phyloP scores from a whole-genome alignment of 2,113 vertebrate species.

The Oriolus oriolus region DNA sequence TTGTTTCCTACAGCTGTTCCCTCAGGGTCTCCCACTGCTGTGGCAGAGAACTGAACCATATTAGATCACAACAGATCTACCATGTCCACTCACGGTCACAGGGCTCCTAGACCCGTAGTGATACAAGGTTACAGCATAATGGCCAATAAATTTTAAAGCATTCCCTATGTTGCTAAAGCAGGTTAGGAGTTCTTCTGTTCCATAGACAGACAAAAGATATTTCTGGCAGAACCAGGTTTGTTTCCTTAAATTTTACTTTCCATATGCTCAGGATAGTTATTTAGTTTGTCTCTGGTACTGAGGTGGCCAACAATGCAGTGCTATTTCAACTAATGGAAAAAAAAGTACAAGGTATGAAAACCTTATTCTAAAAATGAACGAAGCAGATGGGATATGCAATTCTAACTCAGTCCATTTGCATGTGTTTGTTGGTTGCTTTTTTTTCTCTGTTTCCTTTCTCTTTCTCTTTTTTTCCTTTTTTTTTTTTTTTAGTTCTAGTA shows the following conservation, averaged over 20 bases:
- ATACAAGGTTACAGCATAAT: not conserved
- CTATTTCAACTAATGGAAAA: conserved; percentile 77
- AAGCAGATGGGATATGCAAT: conserved; percentile 81
- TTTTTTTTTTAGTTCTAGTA: conserved; percentile 70
- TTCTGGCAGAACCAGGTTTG: conserved; percentile 71
- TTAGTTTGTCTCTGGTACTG: conserved; percentile 69
- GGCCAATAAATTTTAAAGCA: not conserved
- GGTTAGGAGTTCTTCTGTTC: conserved; percentile 64
- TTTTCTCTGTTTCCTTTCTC: not conserved
- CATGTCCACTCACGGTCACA: not conserved
- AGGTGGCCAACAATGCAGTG: conserved; percentile 76
- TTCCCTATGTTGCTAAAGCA: not conserved
- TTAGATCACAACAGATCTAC: not conserved
- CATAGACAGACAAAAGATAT: conserved; percentile 70
- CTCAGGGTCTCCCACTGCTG: not conserved
- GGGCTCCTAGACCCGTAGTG: not conserved
- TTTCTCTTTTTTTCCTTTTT: not conserved
- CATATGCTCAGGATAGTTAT: conserved; percentile 75
- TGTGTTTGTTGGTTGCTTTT: conserved; percentile 65
- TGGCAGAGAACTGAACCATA: not conserved
- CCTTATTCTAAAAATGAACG: conserved; percentile 78
- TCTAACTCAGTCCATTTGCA: conserved; percentile 81
- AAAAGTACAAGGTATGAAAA: conserved; percentile 75
- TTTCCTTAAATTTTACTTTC: conserved; percentile 75
- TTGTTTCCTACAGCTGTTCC: not conserved